Base-by-base conservation (phyloP, 1,140 invertebrate species). In the Oscheius sp. region DNA sequence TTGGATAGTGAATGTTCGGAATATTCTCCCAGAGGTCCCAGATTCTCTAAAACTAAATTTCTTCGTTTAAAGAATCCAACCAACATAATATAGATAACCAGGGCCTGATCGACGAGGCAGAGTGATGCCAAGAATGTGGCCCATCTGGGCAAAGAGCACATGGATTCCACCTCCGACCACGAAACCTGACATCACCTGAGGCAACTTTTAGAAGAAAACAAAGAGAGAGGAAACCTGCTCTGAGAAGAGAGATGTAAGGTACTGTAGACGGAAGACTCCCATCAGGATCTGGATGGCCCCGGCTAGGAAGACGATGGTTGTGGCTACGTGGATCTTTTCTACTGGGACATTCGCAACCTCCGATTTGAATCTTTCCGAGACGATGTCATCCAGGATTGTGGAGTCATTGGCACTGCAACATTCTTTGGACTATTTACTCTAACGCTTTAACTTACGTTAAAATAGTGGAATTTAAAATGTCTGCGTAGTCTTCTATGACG, bases 161-260 rank as follows among this genome's bases (percentile, higher is more conserved):
- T 81, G 80, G 20, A 81, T 68, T 55, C 76, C 79, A n/a, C 80
- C 80, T 28, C 80, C 80, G 13, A 81, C 78, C 29, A 81, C 73
- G 65, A 82, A 82, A n/a, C 81, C 81, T 15, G 76, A 78, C 82
- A 82, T 84, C 0, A 82, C 81, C 63, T 65, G 23, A 15, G 23
- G n/a, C 23, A 63, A 13, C 7, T 20, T 34, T 63, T 63, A 31
- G 3, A 34, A 55, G 49, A 23, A 55, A 23, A 13, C n/a, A n/a
- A n/a, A n/a, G n/a, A n/a, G n/a, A 55, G 49, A 55, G 4, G 7
- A 7, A 7, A 63, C 61, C 68, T 82, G 81, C 36, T 82, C 81
- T 7, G 82, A 82, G 46, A 82, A 78, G 65, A 82, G 83, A 55
- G 80, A 84, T 4, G 82, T 78, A 18, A 84, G 61, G 62, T 82